Conservation (phyloP, 64 coral and sea anemone species). For the Dendronephthya gigantea region DNA sequence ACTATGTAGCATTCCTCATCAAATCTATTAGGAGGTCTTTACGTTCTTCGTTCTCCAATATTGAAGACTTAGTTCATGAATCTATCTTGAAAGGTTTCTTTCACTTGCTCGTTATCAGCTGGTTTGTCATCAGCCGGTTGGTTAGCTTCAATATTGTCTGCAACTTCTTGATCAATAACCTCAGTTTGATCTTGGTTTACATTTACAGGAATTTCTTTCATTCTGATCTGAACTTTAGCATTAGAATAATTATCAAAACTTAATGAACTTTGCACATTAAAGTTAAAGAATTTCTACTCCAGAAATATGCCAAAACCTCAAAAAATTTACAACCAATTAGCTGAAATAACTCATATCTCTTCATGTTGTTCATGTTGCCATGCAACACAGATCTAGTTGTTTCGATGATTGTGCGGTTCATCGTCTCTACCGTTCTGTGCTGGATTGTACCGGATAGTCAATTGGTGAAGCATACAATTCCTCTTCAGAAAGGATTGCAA, state of each 20-base stretch:
- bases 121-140: neutral
- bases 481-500: neutral
- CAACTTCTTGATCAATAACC: neutral
- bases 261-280: neutral
- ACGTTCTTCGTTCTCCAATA: neutral
- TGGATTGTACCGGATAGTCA: neutral
- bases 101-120: neutral
- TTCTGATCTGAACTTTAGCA: neutral
- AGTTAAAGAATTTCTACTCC: conserved; percentile 28
- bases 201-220: neutral
- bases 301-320: neutral
- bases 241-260: neutral
- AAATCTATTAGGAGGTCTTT: conserved; percentile 14
- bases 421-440: neutral
- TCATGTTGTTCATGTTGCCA: neutral
- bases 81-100: neutral
- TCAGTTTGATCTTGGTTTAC: neutral
- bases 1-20: neutral
- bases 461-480: neutral
- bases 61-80: conserved; percentile 30
- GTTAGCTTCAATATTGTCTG: neutral
- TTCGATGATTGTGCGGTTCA: conserved; percentile 1
- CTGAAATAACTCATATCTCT: neutral
- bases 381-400: neutral
- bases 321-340: neutral